Evolutionary conservation across 2,888 invertebrate species (phyloP).

Genomic region (Colostygia pectinataria): DNA sequence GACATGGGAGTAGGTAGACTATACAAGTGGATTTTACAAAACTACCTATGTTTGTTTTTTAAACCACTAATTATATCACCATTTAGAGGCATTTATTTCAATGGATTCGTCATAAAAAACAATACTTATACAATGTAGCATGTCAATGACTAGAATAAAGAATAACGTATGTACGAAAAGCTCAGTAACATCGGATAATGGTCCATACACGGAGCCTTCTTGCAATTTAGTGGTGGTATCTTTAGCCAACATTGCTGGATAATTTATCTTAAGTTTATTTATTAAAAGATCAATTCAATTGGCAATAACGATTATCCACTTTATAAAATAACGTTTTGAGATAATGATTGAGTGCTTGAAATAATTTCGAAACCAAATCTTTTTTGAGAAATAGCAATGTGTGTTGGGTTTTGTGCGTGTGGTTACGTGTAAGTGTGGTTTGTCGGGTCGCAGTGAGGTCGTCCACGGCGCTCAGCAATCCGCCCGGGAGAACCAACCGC

Average conservation of each 20-base stretch:
- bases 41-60: constrained; percentile 1
- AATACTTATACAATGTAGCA: not conserved
- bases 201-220: too few species aligned
- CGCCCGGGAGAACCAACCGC: constrained; percentile 91
- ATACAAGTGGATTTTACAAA: not conserved
- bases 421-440: constrained; percentile 71
- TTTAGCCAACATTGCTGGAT: too few species aligned
- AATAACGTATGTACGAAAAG: too few species aligned
- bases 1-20: not conserved
- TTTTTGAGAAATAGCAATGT: constrained; percentile 27
- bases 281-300: too few species aligned
- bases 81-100: not conserved
- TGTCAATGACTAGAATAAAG: too few species aligned
- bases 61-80: not conserved
- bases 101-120: not conserved
- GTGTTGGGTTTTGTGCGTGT: constrained; percentile 49
- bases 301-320: too few species aligned
- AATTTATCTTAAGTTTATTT: too few species aligned
- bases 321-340: too few species aligned
- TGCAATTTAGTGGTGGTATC: too few species aligned
- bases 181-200: too few species aligned
- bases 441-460: constrained; percentile 82
- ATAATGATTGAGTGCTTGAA: not conserved
- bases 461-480: constrained; percentile 76
- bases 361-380: not conserved